Conservation (phyloP, 2,888 invertebrate genomes). For the Acronicta psi region DNA sequence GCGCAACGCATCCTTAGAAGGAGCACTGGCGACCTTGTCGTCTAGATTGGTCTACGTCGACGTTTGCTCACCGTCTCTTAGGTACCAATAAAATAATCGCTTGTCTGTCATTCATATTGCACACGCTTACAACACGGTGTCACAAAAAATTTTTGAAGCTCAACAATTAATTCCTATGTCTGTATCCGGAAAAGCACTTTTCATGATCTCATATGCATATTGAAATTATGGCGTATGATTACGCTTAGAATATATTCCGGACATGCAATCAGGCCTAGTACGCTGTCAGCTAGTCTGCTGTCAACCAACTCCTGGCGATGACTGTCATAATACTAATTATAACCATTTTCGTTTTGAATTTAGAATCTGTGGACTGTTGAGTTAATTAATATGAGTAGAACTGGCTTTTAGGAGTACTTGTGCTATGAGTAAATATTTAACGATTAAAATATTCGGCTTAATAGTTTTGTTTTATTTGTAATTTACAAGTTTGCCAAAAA, state of each 20-base stretch:
- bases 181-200: slow-evolving; percentile 87
- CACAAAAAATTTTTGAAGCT: slow-evolving; percentile 75
- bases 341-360: slow-evolving; percentile 23
- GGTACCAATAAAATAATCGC: no score
- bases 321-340: slow-evolving; percentile 25
- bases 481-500: no score
- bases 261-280: slow-evolving; percentile 37
- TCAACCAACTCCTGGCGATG: slow-evolving; percentile 12
- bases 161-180: slow-evolving; percentile 85
- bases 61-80: no score
- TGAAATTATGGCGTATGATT: slow-evolving; percentile 76
- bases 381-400: slow-evolving; percentile 2
- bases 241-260: slow-evolving; percentile 75
- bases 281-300: slow-evolving; percentile 37
- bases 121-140: slow-evolving; percentile 59
- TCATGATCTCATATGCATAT: slow-evolving; percentile 83
- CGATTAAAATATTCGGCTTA: no score
- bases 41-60: no score
- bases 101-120: background rate
- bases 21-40: no score
- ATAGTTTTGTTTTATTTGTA: no score
- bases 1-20: no score
- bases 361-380: slow-evolving; percentile 2
- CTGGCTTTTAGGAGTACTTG: background rate
- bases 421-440: no score